These are phyloP conservation scores for Sebastes kiyomatsui DNA, from an alignment of 2,797 vertebrate species.

Conservation along the genomic window DNA sequence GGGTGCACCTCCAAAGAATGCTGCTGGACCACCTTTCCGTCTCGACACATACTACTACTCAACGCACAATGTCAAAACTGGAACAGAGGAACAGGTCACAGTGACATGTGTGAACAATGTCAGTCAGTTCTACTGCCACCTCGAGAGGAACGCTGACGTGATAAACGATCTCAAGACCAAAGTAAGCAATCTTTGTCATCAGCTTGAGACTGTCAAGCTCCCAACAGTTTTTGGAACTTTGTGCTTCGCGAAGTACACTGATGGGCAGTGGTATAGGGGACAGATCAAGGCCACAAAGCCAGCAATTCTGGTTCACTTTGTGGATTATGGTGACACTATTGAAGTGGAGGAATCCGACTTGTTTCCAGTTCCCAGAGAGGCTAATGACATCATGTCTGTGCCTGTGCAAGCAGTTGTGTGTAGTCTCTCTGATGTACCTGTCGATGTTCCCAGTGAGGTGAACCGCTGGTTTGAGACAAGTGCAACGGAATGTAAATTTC, in stretches of 20 bases:
- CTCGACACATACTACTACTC: slow-evolving; percentile 92
- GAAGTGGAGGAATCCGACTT: slow-evolving; percentile 80
- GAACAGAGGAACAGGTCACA: slow-evolving; percentile 88
- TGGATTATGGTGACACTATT: slow-evolving; percentile 93
- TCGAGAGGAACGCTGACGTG: slow-evolving; percentile 81
- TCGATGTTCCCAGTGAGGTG: slow-evolving; percentile 76
- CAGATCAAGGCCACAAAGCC: slow-evolving; percentile 80
- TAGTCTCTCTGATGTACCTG: slow-evolving; percentile 86
- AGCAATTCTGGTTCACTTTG: slow-evolving; percentile 87
- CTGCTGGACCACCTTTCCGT: slow-evolving; percentile 74
- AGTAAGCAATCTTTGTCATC: slow-evolving; percentile 77
- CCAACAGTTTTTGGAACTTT: slow-evolving; percentile 75
- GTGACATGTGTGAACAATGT: slow-evolving; percentile 85
- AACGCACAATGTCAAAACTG: slow-evolving; percentile 88
- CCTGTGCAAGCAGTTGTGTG: slow-evolving; percentile 93
- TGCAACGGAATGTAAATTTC: slow-evolving; percentile 80
- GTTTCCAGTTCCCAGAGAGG: slow-evolving; percentile 86
- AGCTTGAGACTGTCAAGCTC: slow-evolving; percentile 65
- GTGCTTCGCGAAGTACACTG: slow-evolving; percentile 91
- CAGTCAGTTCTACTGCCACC: slow-evolving; percentile 90
- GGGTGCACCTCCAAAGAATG: slow-evolving; percentile 69
- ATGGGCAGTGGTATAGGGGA: slow-evolving; percentile 92
- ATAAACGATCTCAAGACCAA: slow-evolving; percentile 80
- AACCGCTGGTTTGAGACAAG: slow-evolving; percentile 86
- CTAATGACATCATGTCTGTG: slow-evolving; percentile 86